These are phyloP conservation scores for Noctua pronuba DNA, from an alignment of 2,888 invertebrate genomes.

Conservation along the genomic window DNA sequence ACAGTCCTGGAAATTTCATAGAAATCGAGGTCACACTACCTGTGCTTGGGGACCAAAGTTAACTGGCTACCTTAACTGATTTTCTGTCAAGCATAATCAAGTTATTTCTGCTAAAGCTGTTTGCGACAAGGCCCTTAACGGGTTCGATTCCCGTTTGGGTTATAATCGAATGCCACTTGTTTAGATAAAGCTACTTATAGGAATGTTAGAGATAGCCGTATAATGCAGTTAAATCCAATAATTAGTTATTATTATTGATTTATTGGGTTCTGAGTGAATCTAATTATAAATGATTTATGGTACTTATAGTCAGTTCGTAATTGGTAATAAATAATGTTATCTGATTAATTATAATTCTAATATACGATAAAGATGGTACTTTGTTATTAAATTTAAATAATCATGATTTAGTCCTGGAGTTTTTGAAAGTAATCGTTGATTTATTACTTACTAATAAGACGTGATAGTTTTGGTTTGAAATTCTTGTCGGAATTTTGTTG, in stretches of 20 bases:
- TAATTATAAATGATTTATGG: constrained; percentile 60
- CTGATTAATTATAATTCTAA: constrained; percentile 30
- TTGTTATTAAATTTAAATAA: constrained; percentile 19
- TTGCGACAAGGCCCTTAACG: constrained; percentile 70
- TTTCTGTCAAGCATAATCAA: constrained; percentile 73
- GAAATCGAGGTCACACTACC: constrained; percentile 54
- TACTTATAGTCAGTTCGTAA: constrained; percentile 21
- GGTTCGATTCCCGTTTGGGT: constrained; percentile 68
- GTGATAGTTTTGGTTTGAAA: neutral
- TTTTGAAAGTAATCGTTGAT: constrained; percentile 9
- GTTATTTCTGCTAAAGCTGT: constrained; percentile 70
- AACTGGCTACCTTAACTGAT: constrained; percentile 69
- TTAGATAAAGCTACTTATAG: constrained; percentile 66
- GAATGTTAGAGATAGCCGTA: constrained; percentile 65
- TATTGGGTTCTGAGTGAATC: constrained; percentile 21
- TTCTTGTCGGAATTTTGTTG: neutral
- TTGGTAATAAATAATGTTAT: constrained; percentile 46
- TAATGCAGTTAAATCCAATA: constrained; percentile 29
- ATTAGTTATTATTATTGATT: constrained; percentile 54
- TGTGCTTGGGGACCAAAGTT: constrained; percentile 38
- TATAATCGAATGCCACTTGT: constrained; percentile 69
- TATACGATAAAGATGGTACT: constrained; percentile 5
- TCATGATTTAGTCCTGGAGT: neutral
- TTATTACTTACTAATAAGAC: constrained; percentile 5
- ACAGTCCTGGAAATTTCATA: constrained; percentile 34